A percentile compares a stretch with the other conserved stretches of the same genome.
These are phyloP conservation scores for Leptinotarsa rubiginosa DNA, from an alignment of 2,888 invertebrate genomes.

Conservation along the genomic window DNA sequence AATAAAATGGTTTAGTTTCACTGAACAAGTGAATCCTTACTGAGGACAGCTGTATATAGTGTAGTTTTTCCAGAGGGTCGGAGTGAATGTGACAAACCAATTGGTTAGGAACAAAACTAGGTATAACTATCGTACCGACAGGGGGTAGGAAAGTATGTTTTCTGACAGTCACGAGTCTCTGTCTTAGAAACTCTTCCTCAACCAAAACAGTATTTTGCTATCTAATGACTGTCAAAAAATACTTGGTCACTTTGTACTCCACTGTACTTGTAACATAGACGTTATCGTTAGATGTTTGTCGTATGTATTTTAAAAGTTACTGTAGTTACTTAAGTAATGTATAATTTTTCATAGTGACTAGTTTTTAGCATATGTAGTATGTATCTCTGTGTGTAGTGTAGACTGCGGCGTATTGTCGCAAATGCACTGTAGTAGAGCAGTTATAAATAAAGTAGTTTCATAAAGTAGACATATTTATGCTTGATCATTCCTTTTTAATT, in stretches of 20 bases:
- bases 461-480: constrained; percentile 67
- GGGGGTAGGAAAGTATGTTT: constrained; percentile 19
- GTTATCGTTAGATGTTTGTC: constrained; percentile 64
- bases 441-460: constrained; percentile 71
- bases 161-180: constrained; percentile 12
- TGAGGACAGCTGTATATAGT: constrained; percentile 57
- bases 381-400: constrained; percentile 67
- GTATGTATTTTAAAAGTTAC: constrained; percentile 65
- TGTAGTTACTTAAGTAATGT: constrained; percentile 64
- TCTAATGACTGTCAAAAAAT: constrained; percentile 25
- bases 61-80: constrained; percentile 62
- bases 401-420: constrained; percentile 60
- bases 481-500: constrained; percentile 62
- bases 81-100: constrained; percentile 59
- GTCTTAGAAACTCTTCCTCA: not conserved
- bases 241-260: constrained; percentile 33
- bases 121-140: constrained; percentile 32
- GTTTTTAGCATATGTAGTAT: constrained; percentile 65
- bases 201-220: constrained; percentile 19
- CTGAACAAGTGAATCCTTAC: constrained; percentile 58
- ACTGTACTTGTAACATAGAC: constrained; percentile 55
- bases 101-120: constrained; percentile 47
- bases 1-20: constrained; percentile 58
- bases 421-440: constrained; percentile 69
- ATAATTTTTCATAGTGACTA: constrained; percentile 61